Conservation (phyloP, 2,888 invertebrate genomes). For the Lochmaea capreae region DNA sequence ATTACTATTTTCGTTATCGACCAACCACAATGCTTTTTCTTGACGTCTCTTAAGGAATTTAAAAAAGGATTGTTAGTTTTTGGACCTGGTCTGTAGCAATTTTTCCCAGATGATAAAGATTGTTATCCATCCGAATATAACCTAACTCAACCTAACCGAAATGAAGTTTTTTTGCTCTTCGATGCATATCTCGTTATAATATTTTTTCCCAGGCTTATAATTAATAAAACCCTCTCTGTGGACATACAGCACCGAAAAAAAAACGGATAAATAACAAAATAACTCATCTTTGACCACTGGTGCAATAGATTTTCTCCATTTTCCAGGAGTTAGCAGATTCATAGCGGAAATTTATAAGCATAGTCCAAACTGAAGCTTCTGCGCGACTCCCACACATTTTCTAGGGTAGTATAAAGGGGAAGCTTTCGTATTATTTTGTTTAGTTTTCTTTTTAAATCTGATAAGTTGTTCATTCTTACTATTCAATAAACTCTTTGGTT, state of each 20-base stretch:
- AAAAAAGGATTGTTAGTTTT: constrained; percentile 56
- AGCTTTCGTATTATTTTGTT: constrained; percentile 16
- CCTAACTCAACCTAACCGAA: too few relatives aligned
- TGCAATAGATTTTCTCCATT: constrained; percentile 17
- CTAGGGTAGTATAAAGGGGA: constrained; percentile 36
- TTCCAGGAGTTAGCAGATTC: constrained; percentile 6
- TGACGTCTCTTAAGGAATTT: constrained; percentile 55
- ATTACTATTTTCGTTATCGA: constrained; percentile 54
- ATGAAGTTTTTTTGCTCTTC: too few relatives aligned
- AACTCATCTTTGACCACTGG: constrained; percentile 21
- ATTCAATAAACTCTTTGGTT: not conserved
- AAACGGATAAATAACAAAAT: too few relatives aligned
- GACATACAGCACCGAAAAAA: too few relatives aligned
- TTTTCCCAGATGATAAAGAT: not conserved
- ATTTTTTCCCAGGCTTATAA: too few relatives aligned
- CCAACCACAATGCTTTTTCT: constrained; percentile 54
- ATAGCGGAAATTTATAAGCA: constrained; percentile 37
- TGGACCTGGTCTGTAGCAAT: constrained; percentile 31
- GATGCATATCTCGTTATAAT: too few relatives aligned
- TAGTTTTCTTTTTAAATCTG: constrained; percentile 24
- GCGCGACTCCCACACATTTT: constrained; percentile 43
- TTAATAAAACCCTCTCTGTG: too few relatives aligned
- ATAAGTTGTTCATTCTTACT: not conserved
- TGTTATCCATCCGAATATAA: too few relatives aligned
- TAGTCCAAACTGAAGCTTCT: constrained; percentile 22